Percentiles rank a stretch among this genome's conserved stretches.
Conservation (phyloP, 2,797 vertebrate species). For the Danio aesculapii region DNA sequence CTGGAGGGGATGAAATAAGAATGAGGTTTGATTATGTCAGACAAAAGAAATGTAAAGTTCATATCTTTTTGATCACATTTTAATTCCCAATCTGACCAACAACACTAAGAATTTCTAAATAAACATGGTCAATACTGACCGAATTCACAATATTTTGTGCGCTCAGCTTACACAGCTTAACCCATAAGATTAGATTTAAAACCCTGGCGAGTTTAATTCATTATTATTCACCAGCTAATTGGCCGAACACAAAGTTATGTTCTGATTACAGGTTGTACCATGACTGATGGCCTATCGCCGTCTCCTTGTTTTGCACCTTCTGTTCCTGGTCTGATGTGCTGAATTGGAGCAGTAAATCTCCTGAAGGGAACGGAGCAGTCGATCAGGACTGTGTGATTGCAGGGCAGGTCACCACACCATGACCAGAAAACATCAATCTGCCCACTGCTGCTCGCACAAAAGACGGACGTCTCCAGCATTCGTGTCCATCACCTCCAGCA, state of each 20-base stretch:
- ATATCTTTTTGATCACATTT: not conserved
- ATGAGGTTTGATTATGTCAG: not conserved
- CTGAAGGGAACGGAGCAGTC: constrained; percentile 39
- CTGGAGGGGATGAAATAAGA: not conserved
- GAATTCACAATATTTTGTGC: not conserved
- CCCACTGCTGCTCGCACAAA: constrained; percentile 38
- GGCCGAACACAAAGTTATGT: not conserved
- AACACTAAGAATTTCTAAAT: not conserved
- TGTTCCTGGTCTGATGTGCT: constrained; percentile 33
- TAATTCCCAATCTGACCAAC: not conserved
- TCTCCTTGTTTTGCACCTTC: constrained; percentile 23
- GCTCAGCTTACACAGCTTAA: not conserved
- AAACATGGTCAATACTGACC: not conserved
- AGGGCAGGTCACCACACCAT: constrained; percentile 18
- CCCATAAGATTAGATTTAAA: not conserved
- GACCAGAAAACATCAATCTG: constrained; percentile 49
- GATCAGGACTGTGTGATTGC: constrained; percentile 42
- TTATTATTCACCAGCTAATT: constrained; percentile 20
- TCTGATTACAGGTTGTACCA: constrained; percentile 8
- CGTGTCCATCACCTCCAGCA: not conserved
- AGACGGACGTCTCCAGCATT: constrained; percentile 39
- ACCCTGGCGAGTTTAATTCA: not conserved
- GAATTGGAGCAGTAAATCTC: constrained; percentile 45
- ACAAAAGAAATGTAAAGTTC: not conserved
- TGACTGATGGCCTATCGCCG: constrained; percentile 7